Evolutionary conservation across 2,113 vertebrate genomes (phyloP).

Genomic region (Rafetus swinhoei): DNA sequence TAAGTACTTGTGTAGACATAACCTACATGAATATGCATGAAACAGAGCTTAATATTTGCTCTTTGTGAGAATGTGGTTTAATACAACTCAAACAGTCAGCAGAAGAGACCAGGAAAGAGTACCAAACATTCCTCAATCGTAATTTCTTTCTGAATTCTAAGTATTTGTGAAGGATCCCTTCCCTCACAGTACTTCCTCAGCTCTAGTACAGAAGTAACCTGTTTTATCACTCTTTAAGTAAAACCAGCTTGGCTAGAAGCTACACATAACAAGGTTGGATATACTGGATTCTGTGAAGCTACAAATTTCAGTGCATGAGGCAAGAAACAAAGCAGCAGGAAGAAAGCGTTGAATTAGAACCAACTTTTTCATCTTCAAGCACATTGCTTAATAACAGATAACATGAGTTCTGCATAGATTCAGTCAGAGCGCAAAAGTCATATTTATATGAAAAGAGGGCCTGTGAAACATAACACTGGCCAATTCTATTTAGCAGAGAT

Average conservation of each 20-base stretch:
- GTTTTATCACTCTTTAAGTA: conserved; percentile 47
- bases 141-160: background rate
- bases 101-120: background rate
- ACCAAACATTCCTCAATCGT: background rate
- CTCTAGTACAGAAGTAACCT: conserved; percentile 28
- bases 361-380: background rate
- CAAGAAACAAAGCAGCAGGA: conserved; percentile 18
- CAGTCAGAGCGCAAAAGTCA: background rate
- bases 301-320: background rate
- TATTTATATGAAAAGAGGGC: rapidly evolving
- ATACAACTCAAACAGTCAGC: background rate
- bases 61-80: background rate
- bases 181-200: background rate
- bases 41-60: background rate
- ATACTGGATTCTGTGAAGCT: background rate
- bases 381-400: background rate
- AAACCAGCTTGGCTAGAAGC: conserved; percentile 23
- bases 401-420: background rate
- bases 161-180: background rate
- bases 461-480: rapidly evolving
- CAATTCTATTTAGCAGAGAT: background rate
- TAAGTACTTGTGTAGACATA: no score
- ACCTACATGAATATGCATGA: background rate
- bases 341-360: conserved; percentile 6
- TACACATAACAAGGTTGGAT: conserved; percentile 44